Base-by-base conservation (phyloP, 2,888 invertebrate species). In the Calephelis perditalis region DNA sequence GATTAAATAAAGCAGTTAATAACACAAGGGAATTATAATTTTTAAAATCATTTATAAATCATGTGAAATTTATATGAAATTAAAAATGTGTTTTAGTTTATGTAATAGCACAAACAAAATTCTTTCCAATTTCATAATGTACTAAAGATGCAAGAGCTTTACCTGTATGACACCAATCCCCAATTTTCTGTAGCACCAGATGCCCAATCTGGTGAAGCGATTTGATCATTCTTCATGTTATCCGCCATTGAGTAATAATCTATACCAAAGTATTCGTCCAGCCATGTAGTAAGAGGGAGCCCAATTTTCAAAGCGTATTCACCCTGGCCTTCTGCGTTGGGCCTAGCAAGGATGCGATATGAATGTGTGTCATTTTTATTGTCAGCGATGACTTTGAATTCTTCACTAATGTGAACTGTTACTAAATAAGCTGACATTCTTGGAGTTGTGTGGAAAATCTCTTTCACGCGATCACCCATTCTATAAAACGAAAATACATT, bases 371-470 rank as follows among this genome's bases (percentile, higher is more conserved):
- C 3, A 57, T 85, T 71, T 2, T 77, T 69, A 62, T 86, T 83
- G 8, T 84, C 78, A 11, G 89, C 88, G 12, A 90, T 83, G 0
- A 81, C 81, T 2, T 65, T 71, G 49, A 88, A 90, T 37, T 84
- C 82, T 64, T 87, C 86, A 59, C 88, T 88, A 11, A 90, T 83
- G 59, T 90, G 90, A 74, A 97, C 93, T 0, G 97, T 96, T 1
- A 97, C 92, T 49, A 97, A 82, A 73, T 98, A 98, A 0, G 97
- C 95, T 4, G 96, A 95, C 96, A 97, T 97, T 64, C 84, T 81
- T 0, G 94, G 94, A 0, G 94, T 94, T n/a, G 86, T 82, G 49
- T 86, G 67, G 72, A 93, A 94, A 2, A 79, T 73, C 69, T 91
- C 90, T 62, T 71, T 79, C 0, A 78, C 70, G 2, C 84, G 82